phyloP scores from a whole-genome alignment of 2,113 vertebrate species.

The Pollimyrus isidori region DNA sequence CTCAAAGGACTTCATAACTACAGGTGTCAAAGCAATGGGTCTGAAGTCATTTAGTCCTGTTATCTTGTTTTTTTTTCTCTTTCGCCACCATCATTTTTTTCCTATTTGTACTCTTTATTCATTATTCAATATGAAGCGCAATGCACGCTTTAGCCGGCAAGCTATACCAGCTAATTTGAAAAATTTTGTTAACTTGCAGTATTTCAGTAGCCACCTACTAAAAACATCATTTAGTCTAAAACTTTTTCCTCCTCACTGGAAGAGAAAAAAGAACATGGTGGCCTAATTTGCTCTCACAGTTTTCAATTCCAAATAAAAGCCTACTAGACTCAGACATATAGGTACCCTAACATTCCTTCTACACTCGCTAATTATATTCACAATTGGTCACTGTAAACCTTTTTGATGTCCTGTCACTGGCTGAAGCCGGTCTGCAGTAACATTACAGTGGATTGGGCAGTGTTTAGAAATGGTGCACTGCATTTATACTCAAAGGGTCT shows the following conservation, averaged over 20 bases:
- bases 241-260: not conserved
- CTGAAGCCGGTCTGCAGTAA: not conserved
- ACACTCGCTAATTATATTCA: not conserved
- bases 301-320: not conserved
- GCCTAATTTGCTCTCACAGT: not conserved
- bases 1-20: too few species aligned
- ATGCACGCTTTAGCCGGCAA: not conserved
- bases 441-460: not conserved
- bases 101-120: not conserved
- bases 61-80: too few species aligned
- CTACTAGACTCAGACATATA: not conserved
- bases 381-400: not conserved
- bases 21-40: too few species aligned
- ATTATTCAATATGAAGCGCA: not conserved
- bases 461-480: not conserved
- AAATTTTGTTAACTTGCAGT: not conserved
- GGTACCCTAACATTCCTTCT: not conserved
- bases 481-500: not conserved
- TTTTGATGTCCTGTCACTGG: not conserved
- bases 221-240: not conserved
- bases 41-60: too few species aligned
- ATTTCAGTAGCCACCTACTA: not conserved
- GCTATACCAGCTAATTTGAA: not conserved
- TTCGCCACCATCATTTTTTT: not conserved
- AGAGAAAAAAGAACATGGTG: too few species aligned